Percentiles rank a stretch among this genome's conserved stretches.
phyloP scores from a whole-genome alignment of 2,113 vertebrate species.

The Syngnathoides biaculeatus region DNA sequence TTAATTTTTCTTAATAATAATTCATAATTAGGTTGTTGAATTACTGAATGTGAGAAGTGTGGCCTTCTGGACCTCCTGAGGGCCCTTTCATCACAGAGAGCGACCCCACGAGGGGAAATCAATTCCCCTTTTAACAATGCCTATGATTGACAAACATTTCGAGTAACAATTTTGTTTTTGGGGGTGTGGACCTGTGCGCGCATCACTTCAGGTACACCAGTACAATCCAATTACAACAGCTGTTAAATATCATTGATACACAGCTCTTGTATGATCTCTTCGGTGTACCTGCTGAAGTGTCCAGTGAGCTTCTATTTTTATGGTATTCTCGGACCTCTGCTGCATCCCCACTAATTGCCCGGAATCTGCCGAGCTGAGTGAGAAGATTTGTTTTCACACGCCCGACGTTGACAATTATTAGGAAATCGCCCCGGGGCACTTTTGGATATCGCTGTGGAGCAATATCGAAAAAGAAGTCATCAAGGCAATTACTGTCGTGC shows the following conservation, averaged over 20 bases:
- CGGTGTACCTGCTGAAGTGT: neutral
- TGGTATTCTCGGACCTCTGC: neutral
- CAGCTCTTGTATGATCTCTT: too few species aligned
- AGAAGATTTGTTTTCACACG: conserved; percentile 19
- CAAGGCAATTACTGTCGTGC: conserved; percentile 17
- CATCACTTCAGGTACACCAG: neutral
- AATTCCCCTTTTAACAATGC: too few species aligned
- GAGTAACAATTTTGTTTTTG: too few species aligned
- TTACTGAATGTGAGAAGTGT: too few species aligned
- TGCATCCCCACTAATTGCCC: conserved; percentile 20
- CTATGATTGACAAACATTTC: too few species aligned
- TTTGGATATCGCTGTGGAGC: conserved; percentile 25
- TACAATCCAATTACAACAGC: neutral
- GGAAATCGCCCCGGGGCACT: conserved; percentile 13
- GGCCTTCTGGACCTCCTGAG: too few species aligned
- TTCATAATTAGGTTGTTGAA: too few species aligned
- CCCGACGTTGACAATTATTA: conserved; percentile 25
- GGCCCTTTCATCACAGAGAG: too few species aligned
- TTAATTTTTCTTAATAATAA: too few species aligned
- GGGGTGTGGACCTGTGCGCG: too few species aligned
- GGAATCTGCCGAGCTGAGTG: neutral
- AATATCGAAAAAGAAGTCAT: conserved; percentile 17
- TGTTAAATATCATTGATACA: neutral
- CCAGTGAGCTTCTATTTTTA: neutral
- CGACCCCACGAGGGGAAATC: too few species aligned